phyloP scores from a whole-genome alignment of 1,140 invertebrate genomes.

The Heterodera carotae region DNA sequence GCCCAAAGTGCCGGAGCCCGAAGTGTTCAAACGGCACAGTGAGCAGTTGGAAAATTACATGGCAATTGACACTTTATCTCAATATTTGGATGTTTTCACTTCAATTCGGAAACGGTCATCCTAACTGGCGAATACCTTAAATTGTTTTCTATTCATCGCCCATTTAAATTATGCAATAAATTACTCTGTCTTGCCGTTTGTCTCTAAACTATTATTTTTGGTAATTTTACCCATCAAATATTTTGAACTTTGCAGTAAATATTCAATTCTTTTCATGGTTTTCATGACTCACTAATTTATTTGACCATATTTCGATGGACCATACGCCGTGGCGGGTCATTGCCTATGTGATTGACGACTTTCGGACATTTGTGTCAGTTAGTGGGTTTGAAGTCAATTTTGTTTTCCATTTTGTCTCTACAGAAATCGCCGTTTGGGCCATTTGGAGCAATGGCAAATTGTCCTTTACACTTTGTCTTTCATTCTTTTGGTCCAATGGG shows the following conservation, averaged over 20 bases:
- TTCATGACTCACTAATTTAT: not conserved
- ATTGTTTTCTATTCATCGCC: no score
- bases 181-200: slow-evolving; percentile 16
- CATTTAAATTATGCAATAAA: slow-evolving; percentile 19
- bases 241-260: not conserved
- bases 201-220: not conserved
- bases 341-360: slow-evolving; percentile 44
- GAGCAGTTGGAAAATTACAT: slow-evolving; percentile 38
- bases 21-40: slow-evolving; percentile 32
- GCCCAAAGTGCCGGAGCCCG: slow-evolving; percentile 35
- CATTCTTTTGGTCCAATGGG: slow-evolving; percentile 53
- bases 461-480: slow-evolving; percentile 49
- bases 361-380: slow-evolving; percentile 36
- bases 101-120: slow-evolving; percentile 42
- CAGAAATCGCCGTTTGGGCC: slow-evolving; percentile 47
- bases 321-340: slow-evolving; percentile 48
- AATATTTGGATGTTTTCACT: slow-evolving; percentile 43
- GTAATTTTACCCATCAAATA: not conserved
- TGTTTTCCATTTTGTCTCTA: not conserved
- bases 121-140: no score
- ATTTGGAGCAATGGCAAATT: slow-evolving; percentile 56
- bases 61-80: slow-evolving; percentile 45
- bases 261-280: not conserved
- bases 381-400: slow-evolving; percentile 13
- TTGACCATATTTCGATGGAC: slow-evolving; percentile 23